phyloP scores from a whole-genome alignment of 2,888 invertebrate genomes.

The Orchesellides sinensis region DNA sequence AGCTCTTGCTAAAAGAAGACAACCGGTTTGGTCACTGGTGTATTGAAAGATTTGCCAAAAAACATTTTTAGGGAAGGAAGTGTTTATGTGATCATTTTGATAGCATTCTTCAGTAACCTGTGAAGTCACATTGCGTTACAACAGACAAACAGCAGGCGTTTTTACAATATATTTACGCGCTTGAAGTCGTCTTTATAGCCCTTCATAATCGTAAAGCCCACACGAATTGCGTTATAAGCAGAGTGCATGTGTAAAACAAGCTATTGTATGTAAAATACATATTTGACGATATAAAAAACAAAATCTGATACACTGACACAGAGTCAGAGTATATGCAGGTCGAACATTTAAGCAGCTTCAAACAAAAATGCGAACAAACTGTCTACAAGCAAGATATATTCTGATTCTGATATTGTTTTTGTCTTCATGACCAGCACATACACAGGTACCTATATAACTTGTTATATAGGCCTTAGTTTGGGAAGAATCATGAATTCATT shows the following conservation, averaged over 20 bases:
- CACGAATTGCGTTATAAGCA: too few relatives aligned
- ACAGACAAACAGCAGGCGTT: slow-evolving; percentile 10
- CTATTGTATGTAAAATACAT: too few relatives aligned
- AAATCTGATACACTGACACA: too few relatives aligned
- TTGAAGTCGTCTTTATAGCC: slow-evolving; percentile 37
- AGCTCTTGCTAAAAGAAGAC: too few relatives aligned
- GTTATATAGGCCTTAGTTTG: neutral
- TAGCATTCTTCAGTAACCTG: slow-evolving; percentile 17
- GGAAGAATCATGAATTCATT: neutral
- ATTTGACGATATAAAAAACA: too few relatives aligned
- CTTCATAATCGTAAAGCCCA: slow-evolving; percentile 33
- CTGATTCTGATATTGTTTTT: too few relatives aligned
- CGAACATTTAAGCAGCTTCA: too few relatives aligned
- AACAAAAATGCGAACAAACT: too few relatives aligned
- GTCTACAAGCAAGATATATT: neutral
- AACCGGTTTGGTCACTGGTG: slow-evolving; percentile 52
- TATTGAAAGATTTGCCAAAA: slow-evolving; percentile 29
- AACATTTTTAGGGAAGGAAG: slow-evolving; percentile 55
- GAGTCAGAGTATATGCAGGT: too few relatives aligned
- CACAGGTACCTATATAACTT: neutral
- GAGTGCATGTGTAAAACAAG: too few relatives aligned
- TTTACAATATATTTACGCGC: neutral
- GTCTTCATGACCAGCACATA: too few relatives aligned
- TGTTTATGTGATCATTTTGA: slow-evolving; percentile 55
- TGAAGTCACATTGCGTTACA: neutral